phyloP scores from a whole-genome alignment of 2,888 invertebrate genomes.

The Brenthis hecate region DNA sequence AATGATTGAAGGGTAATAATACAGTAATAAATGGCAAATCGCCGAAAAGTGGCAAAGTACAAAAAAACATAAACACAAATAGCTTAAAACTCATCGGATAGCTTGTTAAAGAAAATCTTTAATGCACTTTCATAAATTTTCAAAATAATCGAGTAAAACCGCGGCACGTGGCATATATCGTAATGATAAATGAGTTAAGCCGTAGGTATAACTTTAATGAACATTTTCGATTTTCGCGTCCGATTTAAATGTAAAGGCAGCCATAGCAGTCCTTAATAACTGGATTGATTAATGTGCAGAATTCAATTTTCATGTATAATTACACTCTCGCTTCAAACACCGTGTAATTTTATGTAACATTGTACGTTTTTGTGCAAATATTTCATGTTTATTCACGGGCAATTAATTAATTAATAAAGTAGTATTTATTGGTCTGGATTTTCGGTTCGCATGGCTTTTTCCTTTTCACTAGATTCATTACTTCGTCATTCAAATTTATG shows the following conservation, averaged over 20 bases:
- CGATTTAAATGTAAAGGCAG: constrained; percentile 18
- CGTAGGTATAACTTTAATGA: constrained; percentile 24
- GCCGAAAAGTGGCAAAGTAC: no score
- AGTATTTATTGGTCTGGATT: background rate
- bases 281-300: constrained; percentile 23
- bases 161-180: background rate
- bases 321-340: constrained; percentile 21
- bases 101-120: no score
- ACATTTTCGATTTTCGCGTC: constrained; percentile 17
- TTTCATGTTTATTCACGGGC: constrained; percentile 2
- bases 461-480: background rate
- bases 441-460: background rate
- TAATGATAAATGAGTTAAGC: constrained; percentile 11
- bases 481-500: background rate
- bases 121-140: background rate
- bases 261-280: constrained; percentile 19
- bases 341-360: constrained; percentile 11
- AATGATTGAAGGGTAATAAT: no score
- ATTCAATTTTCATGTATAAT: constrained; percentile 23
- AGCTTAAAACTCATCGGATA: no score
- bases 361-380: constrained; percentile 3
- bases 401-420: constrained; percentile 6
- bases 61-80: no score
- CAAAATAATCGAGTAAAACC: background rate
- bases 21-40: no score